phyloP scores from a whole-genome alignment of 2,113 vertebrate species.

The Rhabdornis inornatus region DNA sequence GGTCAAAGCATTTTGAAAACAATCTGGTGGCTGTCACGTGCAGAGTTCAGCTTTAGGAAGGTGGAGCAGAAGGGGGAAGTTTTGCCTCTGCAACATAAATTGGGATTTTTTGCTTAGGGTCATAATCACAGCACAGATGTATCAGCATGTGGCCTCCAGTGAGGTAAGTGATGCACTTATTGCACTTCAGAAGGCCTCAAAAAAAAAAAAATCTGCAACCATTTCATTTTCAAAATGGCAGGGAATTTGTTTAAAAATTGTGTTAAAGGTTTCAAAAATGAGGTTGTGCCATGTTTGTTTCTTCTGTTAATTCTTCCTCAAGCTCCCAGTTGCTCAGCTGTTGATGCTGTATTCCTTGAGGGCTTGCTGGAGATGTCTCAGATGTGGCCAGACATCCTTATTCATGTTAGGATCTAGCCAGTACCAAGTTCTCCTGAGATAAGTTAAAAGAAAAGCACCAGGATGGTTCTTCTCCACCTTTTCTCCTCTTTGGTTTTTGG shows the following conservation, averaged over 20 bases:
- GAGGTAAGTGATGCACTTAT: background rate
- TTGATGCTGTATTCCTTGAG: background rate
- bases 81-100: background rate
- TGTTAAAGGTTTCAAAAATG: background rate
- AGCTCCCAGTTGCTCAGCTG: background rate
- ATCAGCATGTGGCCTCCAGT: background rate
- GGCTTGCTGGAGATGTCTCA: background rate
- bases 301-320: background rate
- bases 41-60: background rate
- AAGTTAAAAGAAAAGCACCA: background rate
- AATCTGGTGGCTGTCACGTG: background rate
- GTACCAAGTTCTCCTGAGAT: background rate
- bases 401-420: background rate
- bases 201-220: background rate
- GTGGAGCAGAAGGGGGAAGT: background rate
- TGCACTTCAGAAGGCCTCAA: background rate
- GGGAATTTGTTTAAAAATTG: background rate
- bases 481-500: background rate
- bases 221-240: background rate
- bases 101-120: background rate
- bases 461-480: background rate
- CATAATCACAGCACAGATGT: background rate
- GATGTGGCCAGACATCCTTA: background rate
- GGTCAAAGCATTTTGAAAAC: background rate
- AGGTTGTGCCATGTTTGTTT: background rate